Conservation (phyloP, 2,113 vertebrate species). For the Gavia stellata region DNA sequence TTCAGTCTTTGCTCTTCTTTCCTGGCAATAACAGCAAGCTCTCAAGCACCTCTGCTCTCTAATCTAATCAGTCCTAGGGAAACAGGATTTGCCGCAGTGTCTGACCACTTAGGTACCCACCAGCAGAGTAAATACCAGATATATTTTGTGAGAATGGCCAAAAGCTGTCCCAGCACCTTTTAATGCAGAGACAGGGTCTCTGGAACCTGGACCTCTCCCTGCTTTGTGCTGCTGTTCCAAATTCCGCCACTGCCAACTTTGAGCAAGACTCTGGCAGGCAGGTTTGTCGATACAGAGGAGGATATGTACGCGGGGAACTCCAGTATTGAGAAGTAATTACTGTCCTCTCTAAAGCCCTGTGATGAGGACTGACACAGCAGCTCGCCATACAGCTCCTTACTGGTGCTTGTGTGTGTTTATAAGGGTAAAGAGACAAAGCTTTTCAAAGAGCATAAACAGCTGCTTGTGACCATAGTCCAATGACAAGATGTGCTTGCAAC, state of each 20-base stretch:
- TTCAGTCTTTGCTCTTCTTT: not conserved
- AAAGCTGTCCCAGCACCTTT: not conserved
- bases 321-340: too few relatives aligned
- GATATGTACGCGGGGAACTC: rapidly evolving
- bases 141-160: not conserved
- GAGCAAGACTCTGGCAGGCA: not conserved
- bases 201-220: not conserved
- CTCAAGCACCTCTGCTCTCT: not conserved
- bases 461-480: not conserved
- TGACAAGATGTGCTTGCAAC: not conserved
- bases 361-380: not conserved
- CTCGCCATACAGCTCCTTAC: not conserved
- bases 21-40: conserved; percentile 4
- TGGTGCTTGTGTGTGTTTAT: not conserved
- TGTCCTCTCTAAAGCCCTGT: not conserved
- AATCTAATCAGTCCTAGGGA: not conserved
- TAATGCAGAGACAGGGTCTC: not conserved
- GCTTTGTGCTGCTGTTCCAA: not conserved
- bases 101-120: not conserved
- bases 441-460: not conserved
- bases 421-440: not conserved
- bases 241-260: not conserved
- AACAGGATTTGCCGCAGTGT: not conserved
- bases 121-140: not conserved
- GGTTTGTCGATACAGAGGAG: not conserved